Evolutionary conservation across 2,888 invertebrate species (phyloP), one percentile per base, ranked within the genome.

Genomic region (Phaedon cochleariae): DNA sequence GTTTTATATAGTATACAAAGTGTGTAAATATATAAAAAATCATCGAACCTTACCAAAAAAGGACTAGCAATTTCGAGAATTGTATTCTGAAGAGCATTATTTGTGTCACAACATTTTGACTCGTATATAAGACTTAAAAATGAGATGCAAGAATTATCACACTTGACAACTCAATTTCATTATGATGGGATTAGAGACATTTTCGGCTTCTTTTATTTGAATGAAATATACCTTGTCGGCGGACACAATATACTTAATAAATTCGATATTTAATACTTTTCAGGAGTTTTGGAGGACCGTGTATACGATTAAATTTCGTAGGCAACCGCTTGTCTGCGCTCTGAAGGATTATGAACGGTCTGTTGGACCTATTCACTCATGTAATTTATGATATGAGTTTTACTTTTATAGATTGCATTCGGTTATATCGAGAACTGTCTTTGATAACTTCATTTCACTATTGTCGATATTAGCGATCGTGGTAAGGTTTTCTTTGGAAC

Each of bases 91-190:
- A 65, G 65, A 62, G 63, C 67, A 45, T 67, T 65, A 68, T 59
- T 34, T 58, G 46, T 70, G 75, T 76, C 76, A 76, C 59, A 76
- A 76, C 72, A 76, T 76, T 76, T 74, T 76, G 76, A 75, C 72
- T 69, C 74, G 76, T 76, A 74, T 70, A 70, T 76, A 74, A 76
- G 75, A 68, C 75, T 76, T 76, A 76, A 69, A 62, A 34, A 57
- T 54, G 21, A 55, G 17, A 62, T 46, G 59, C 55, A 63, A 34
- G 59, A 63, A 62, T 71, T 62, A 64, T 67, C 67, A 69, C 54
- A 37, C 70, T 69, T 63, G 71, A 74, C 70, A 62, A 69, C 69
- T 68, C 70, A 70, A 70, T 70, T 70, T 68, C 26, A 54, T 34
- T 41, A 34, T 60, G 68, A 67, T 48, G 53, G 65, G 65, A 67